Conservation (phyloP, 2,113 vertebrate species). For the Aptenodytes forsteri region DNA sequence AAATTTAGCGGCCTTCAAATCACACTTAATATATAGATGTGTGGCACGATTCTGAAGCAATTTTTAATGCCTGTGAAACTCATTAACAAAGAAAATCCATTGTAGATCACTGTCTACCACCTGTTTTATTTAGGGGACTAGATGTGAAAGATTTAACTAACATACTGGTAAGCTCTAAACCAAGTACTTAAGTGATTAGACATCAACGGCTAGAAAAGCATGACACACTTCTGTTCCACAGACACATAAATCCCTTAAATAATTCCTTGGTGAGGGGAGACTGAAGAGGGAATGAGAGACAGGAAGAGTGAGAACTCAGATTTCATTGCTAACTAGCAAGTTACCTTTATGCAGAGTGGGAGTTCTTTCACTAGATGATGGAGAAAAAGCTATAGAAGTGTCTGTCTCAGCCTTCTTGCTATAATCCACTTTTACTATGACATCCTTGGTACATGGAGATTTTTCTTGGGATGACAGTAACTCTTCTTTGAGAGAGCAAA, state of each 20-base stretch:
- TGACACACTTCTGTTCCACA: neutral
- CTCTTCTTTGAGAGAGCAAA: constrained; percentile 79
- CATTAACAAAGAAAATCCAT: neutral
- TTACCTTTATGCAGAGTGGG: constrained; percentile 87
- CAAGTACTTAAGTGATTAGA: neutral
- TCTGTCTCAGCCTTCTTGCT: constrained; percentile 90
- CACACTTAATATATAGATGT: neutral
- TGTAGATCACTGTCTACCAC: neutral
- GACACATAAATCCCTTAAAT: neutral
- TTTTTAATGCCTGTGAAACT: neutral
- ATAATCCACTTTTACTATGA: constrained; percentile 92
- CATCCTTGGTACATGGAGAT: constrained; percentile 88
- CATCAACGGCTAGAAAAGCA: neutral
- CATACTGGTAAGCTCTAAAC: neutral
- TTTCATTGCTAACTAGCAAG: neutral
- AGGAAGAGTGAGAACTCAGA: neutral
- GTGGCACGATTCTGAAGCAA: neutral
- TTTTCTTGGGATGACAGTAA: constrained; percentile 91
- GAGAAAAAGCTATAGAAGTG: constrained; percentile 83
- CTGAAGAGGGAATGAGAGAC: neutral
- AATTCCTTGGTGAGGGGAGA: neutral
- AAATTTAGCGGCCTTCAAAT: neutral
- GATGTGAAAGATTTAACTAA: neutral
- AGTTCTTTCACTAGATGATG: constrained; percentile 83
- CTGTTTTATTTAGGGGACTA: neutral